Percentiles rank a stretch among this genome's conserved stretches.
These are phyloP conservation scores for Palythoa grandis DNA, from an alignment of 92 coral and sea anemone species.

Conservation along the genomic window DNA sequence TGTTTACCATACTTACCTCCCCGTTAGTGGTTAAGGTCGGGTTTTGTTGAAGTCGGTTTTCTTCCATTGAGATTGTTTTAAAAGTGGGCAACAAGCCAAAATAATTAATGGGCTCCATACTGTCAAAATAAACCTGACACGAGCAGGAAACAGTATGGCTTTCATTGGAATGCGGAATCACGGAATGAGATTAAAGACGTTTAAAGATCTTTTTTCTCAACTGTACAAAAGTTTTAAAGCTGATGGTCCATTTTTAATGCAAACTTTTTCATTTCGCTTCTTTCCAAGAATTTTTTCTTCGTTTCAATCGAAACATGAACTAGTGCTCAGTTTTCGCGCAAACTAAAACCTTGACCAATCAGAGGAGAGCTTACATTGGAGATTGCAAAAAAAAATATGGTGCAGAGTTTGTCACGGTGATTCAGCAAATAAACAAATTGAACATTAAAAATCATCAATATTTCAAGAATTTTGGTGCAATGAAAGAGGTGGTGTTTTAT, in stretches of 20 bases:
- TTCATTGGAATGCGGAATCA: neutral
- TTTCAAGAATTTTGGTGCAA: neutral
- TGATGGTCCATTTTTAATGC: neutral
- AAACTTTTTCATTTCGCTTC: neutral
- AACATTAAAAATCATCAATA: neutral
- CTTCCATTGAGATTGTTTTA: neutral
- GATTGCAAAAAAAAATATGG: neutral
- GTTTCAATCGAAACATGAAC: neutral
- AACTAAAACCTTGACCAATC: conserved; percentile 1
- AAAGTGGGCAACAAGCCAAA: neutral
- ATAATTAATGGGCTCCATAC: neutral
- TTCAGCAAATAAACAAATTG: too few relatives aligned
- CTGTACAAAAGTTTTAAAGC: neutral
- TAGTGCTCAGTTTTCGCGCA: conserved; percentile 33
- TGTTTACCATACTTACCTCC: conserved; percentile 1
- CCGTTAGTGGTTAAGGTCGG: neutral
- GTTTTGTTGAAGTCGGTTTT: neutral
- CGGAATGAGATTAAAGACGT: neutral
- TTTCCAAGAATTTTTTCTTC: neutral
- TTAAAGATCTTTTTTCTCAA: neutral
- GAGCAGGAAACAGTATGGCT: neutral
- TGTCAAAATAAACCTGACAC: conserved; percentile 34
- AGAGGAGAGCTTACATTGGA: neutral
- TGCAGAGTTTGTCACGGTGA: too few relatives aligned
- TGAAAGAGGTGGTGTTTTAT: conserved; percentile 90